These are phyloP conservation scores for Pampus argenteus DNA, from an alignment of 2,797 vertebrate species.

Conservation along the genomic window DNA sequence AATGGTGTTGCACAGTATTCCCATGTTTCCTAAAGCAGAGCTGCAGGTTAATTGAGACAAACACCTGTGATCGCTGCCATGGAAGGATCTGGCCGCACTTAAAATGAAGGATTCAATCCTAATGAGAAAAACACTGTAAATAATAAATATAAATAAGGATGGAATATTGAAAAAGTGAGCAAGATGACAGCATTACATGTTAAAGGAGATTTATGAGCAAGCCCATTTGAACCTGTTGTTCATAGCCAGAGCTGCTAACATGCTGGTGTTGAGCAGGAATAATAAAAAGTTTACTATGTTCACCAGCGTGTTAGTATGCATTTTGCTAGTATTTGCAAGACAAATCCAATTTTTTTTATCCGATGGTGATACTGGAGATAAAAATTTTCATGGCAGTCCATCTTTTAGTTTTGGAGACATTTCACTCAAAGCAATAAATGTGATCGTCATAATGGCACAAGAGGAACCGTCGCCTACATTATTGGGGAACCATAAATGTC, in stretches of 20 bases:
- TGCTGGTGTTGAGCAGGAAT: not conserved
- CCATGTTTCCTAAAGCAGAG: conserved; percentile 45
- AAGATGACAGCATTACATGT: too few relatives aligned
- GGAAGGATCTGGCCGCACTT: conserved; percentile 34
- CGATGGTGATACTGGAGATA: not conserved
- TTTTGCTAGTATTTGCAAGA: not conserved
- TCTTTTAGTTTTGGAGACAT: too few relatives aligned
- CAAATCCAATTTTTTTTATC: not conserved
- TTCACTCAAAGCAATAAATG: too few relatives aligned
- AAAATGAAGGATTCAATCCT: conserved; percentile 15
- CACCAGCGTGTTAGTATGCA: too few relatives aligned
- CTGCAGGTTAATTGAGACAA: conserved; percentile 62
- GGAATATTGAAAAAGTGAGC: not conserved
- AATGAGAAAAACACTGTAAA: conserved; percentile 6
- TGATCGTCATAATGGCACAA: too few relatives aligned
- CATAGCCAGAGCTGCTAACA: too few relatives aligned
- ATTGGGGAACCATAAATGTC: too few relatives aligned
- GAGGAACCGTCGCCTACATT: too few relatives aligned
- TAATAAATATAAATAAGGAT: conserved; percentile 15
- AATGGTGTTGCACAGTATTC: conserved; percentile 51
- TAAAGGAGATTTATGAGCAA: not conserved
- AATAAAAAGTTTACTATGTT: too few relatives aligned
- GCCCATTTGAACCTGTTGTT: not conserved
- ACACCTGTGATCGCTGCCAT: conserved; percentile 47
- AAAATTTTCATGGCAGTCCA: too few relatives aligned